Conservation (phyloP, 2,797 vertebrate genomes). For the Lutjanus argentimaculatus region DNA sequence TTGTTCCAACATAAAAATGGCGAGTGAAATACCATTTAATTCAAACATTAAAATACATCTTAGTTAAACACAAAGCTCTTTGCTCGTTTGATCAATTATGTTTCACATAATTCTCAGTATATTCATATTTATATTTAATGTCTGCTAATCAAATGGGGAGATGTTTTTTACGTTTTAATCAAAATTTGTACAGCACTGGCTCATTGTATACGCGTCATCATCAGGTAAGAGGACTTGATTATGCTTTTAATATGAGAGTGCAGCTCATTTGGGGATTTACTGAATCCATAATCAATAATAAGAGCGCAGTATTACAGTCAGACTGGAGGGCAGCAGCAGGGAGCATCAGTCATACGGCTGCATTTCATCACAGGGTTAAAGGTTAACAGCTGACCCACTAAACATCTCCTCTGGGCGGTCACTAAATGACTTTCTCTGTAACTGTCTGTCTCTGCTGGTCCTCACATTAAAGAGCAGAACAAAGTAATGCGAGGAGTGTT, state of each 20-base stretch:
- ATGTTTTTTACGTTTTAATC: background rate
- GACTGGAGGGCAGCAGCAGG: background rate
- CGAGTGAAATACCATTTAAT: too few species aligned
- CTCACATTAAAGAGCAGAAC: conserved; percentile 21
- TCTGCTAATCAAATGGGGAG: background rate
- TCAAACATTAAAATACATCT: too few species aligned
- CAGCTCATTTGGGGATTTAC: background rate
- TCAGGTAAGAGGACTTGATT: background rate
- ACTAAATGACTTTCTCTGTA: conserved; percentile 7
- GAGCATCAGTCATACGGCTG: background rate
- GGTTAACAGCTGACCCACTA: conserved; percentile 42
- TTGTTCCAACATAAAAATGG: too few species aligned
- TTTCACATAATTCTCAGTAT: rapidly evolving
- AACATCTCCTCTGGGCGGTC: conserved; percentile 12
- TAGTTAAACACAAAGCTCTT: too few species aligned
- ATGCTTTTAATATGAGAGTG: background rate
- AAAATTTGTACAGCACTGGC: background rate
- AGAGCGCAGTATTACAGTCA: background rate
- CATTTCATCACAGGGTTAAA: conserved; percentile 47
- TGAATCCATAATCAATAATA: conserved; percentile 7
- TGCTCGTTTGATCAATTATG: background rate
- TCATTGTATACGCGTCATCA: background rate
- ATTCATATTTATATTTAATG: too few species aligned
- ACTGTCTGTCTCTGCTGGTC: background rate
- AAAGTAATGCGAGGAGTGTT: background rate